A percentile compares a stretch with the other conserved stretches of the same genome.
Conservation (phyloP, 2,888 invertebrate genomes). For the Dichetophora obliterata region DNA sequence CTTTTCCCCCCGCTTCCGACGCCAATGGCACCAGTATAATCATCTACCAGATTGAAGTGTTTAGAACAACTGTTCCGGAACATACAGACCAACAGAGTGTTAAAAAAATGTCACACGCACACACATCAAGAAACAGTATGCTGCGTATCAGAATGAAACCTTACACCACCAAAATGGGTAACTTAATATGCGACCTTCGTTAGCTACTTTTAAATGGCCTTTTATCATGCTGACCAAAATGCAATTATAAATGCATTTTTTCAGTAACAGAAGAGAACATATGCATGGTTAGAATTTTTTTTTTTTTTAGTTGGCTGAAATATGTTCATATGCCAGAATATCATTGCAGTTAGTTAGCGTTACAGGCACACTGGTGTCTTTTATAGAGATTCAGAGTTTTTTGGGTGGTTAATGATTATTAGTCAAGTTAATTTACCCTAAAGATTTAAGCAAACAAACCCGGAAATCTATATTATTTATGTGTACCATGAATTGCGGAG, state of each 20-base stretch:
- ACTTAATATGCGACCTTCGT: neutral
- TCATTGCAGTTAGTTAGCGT: neutral
- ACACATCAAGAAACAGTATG: neutral
- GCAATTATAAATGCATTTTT: neutral
- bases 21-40: too few species aligned
- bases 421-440: too few species aligned
- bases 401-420: too few species aligned
- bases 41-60: neutral
- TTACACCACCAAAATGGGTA: neutral
- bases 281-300: neutral
- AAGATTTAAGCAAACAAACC: too few species aligned
- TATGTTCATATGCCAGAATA: neutral
- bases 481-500: too few species aligned
- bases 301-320: neutral
- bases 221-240: neutral
- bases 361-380: too few species aligned
- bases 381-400: too few species aligned
- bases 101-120: neutral
- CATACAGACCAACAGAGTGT: neutral
- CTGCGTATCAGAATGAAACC: neutral
- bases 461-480: too few species aligned
- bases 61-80: slow-evolving; percentile 5
- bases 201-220: neutral
- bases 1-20: too few species aligned
- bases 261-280: neutral